Base-by-base conservation (phyloP, 2,113 vertebrate genomes). In the Nyctibius bracteatus region DNA sequence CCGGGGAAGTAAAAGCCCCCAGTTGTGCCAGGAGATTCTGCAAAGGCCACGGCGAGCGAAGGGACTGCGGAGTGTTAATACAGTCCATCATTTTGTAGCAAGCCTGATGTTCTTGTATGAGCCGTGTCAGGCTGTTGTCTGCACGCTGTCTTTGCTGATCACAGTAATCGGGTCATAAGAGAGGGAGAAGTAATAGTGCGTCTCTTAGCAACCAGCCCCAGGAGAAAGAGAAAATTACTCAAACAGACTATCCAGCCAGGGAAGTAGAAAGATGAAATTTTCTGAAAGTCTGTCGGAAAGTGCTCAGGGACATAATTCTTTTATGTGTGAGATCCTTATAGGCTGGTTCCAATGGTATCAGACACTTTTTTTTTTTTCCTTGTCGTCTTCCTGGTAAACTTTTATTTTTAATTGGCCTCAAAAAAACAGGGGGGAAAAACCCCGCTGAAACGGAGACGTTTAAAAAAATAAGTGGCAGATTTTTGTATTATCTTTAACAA, bases 121-220 rank as follows among this genome's bases (percentile, higher is more conserved):
- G 83, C 95, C 9, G 2, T 97, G 96, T 97, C 96, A 96, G 92
- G 95, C 84, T 97, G 90, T 96, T 97, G 97, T 95, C 96, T 96
- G 95, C 94, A 88, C 44, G 80, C 90, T 57, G 71, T 90, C 96
- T 98, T 96, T 97, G 97, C 98, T 97, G 97, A 97, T 98, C 96
- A 97, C 96, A 95, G 97, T 98, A 97, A 98, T 98, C 97, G 78
- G 98, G 98, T 98, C 98, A 97, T 97, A 95, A 96, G 97, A 98
- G 97, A 98, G 97, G 95, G 97, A 98, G 96, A 98, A 98, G 97
- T 96, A 98, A 97, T 97, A 97, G 93, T 49, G 21, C 39, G 97
- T 98, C 97, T 98, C 98, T 98, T 98, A 98, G 98, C 98, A 98
- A 98, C 98, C 96, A 97, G 85, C 96, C 97, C 97, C 97, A 96